These are phyloP conservation scores for Pomacea maculata DNA, from an alignment of 1,140 invertebrate genomes.

Conservation along the genomic window DNA sequence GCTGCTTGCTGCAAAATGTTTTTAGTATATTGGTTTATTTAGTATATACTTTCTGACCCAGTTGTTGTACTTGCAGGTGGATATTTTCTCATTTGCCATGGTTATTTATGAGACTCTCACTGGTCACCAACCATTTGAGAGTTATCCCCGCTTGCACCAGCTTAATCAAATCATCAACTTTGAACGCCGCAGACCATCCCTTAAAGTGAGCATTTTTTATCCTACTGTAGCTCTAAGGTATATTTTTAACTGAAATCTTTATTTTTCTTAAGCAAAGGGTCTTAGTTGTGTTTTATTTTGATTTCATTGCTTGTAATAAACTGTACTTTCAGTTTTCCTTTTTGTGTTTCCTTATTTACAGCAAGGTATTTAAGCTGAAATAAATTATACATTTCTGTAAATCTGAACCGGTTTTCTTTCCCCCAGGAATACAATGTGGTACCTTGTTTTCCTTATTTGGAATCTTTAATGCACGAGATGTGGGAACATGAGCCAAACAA, in stretches of 20 bases:
- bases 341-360: neutral
- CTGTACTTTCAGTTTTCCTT: neutral
- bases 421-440: constrained; percentile 54
- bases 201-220: constrained; percentile 38
- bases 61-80: constrained; percentile 42
- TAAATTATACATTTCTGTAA: neutral
- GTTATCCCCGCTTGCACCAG: constrained; percentile 44
- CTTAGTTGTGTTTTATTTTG: no score
- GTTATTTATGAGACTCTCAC: constrained; percentile 53
- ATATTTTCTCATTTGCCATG: constrained; percentile 59
- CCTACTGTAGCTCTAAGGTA: no score
- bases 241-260: no score
- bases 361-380: neutral
- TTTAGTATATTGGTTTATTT: neutral
- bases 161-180: constrained; percentile 41
- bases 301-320: no score
- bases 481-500: constrained; percentile 37
- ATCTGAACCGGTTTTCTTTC: constrained; percentile 17
- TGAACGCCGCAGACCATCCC: constrained; percentile 44
- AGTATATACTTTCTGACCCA: neutral
- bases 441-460: constrained; percentile 45
- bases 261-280: no score
- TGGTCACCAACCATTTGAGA: constrained; percentile 52
- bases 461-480: constrained; percentile 45
- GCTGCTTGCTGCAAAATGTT: no score